These are phyloP conservation scores for Euura saliciscinereae DNA, from an alignment of 1,140 invertebrate species.

Conservation along the genomic window DNA sequence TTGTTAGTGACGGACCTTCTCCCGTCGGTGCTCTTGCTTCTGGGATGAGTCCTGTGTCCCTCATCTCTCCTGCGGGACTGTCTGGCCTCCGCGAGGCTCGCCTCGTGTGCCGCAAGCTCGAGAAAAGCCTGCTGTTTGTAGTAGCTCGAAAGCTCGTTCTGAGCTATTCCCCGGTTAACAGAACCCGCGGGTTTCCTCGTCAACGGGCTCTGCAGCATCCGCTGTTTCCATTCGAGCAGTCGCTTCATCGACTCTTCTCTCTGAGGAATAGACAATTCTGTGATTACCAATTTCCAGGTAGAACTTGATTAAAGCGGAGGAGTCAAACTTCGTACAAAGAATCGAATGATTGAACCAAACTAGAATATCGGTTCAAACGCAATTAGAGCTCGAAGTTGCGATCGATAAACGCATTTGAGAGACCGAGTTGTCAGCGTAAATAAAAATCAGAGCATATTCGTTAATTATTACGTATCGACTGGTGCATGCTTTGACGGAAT, in stretches of 20 bases:
- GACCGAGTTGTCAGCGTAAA: background rate
- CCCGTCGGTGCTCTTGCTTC: slow-evolving; percentile 59
- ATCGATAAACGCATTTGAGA: too few relatives aligned
- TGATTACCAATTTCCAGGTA: too few relatives aligned
- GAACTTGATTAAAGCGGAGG: too few relatives aligned
- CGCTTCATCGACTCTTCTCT: slow-evolving; percentile 91
- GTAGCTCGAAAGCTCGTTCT: slow-evolving; percentile 56
- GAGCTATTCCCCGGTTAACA: slow-evolving; percentile 50
- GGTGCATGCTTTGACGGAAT: background rate
- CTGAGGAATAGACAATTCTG: slow-evolving; percentile 47
- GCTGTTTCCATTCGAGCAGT: slow-evolving; percentile 89
- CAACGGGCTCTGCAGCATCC: slow-evolving; percentile 88
- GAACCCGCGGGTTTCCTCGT: slow-evolving; percentile 75
- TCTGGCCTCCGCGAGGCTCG: slow-evolving; percentile 39
- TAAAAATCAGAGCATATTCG: background rate
- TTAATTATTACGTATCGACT: slow-evolving; percentile 6
- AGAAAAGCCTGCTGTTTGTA: slow-evolving; percentile 57
- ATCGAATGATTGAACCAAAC: too few relatives aligned
- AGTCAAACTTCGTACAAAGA: too few relatives aligned
- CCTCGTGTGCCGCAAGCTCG: slow-evolving; percentile 46
- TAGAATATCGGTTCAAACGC: too few relatives aligned
- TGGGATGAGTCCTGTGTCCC: slow-evolving; percentile 49
- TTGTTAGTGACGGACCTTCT: slow-evolving; percentile 59
- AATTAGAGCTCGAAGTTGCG: too few relatives aligned
- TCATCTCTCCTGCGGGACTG: slow-evolving; percentile 49